These are phyloP conservation scores for Coreoperca whiteheadi DNA, from an alignment of 2,113 vertebrate genomes.

Conservation along the genomic window DNA sequence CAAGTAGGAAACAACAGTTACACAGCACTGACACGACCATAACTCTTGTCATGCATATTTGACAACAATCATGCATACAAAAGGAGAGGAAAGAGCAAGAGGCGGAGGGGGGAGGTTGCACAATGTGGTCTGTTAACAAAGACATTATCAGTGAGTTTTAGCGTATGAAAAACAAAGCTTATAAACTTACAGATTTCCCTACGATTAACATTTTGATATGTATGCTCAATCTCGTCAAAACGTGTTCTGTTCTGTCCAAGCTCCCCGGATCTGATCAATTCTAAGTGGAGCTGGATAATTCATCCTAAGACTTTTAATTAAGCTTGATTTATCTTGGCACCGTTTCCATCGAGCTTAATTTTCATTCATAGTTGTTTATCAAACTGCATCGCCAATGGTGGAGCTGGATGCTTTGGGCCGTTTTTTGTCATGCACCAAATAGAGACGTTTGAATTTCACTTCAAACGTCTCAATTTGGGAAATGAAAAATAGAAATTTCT, in stretches of 20 bases:
- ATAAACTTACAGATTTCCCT: constrained; percentile 38
- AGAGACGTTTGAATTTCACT: constrained; percentile 32
- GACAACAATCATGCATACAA: constrained; percentile 72
- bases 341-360: constrained; percentile 35
- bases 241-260: constrained; percentile 38
- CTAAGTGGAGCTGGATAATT: constrained; percentile 52
- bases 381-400: constrained; percentile 19
- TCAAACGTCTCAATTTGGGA: constrained; percentile 35
- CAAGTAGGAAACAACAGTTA: constrained; percentile 44
- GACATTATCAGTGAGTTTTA: constrained; percentile 45
- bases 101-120: constrained; percentile 55
- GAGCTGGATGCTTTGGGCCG: constrained; percentile 2
- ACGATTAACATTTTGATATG: constrained; percentile 58
- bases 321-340: constrained; percentile 49
- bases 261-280: constrained; percentile 54
- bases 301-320: constrained; percentile 57
- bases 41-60: constrained; percentile 72
- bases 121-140: constrained; percentile 44
- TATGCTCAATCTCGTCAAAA: constrained; percentile 37
- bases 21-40: constrained; percentile 53
- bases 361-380: constrained; percentile 45
- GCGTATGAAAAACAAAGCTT: constrained; percentile 55
- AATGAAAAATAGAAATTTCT: constrained; percentile 11
- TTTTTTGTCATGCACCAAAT: constrained; percentile 13
- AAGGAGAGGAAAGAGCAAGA: constrained; percentile 44